Conservation (phyloP, 2,888 invertebrate genomes). For the Alsophila aescularia region DNA sequence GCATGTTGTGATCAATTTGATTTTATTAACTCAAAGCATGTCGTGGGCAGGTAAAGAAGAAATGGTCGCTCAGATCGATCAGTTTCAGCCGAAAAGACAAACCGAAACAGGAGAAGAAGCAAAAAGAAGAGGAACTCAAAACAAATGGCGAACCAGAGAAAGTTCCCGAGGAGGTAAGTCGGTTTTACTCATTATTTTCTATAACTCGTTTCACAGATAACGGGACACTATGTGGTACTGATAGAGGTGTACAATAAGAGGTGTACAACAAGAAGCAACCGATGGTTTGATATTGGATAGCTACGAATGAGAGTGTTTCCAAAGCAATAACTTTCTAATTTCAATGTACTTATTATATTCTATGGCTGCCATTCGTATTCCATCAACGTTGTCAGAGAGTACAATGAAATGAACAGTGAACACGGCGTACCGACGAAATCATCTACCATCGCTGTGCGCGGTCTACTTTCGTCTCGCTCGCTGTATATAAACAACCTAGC, state of each 20-base stretch:
- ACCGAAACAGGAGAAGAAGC: conserved; percentile 90
- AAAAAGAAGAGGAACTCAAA: conserved; percentile 84
- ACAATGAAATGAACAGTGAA: conserved; percentile 46
- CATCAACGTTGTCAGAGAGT: conserved; percentile 45
- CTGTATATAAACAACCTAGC: too few relatives aligned
- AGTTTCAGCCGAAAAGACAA: conserved; percentile 95
- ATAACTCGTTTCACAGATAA: conserved; percentile 8
- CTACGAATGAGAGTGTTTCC: conserved; percentile 37
- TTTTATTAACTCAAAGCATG: conserved; percentile 57
- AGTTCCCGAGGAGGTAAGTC: conserved; percentile 87
- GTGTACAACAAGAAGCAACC: neutral
- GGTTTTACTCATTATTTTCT: conserved; percentile 20
- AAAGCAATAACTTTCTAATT: conserved; percentile 60
- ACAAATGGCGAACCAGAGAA: conserved; percentile 86
- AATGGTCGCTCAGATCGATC: conserved; percentile 95
- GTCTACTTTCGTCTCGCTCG: conserved; percentile 55
- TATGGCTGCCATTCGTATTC: conserved; percentile 51
- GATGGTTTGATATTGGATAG: conserved; percentile 20
- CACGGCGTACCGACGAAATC: conserved; percentile 38
- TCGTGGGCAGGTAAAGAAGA: conserved; percentile 89
- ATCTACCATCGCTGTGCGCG: conserved; percentile 53
- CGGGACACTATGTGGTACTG: conserved; percentile 15
- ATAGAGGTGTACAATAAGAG: conserved; percentile 12
- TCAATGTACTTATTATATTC: conserved; percentile 35
- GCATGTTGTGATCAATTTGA: conserved; percentile 52